Evolutionary conservation across 2,113 vertebrate genomes (phyloP), one percentile per base, ranked within the genome.

Genomic region (Oreocharis arfaki): DNA sequence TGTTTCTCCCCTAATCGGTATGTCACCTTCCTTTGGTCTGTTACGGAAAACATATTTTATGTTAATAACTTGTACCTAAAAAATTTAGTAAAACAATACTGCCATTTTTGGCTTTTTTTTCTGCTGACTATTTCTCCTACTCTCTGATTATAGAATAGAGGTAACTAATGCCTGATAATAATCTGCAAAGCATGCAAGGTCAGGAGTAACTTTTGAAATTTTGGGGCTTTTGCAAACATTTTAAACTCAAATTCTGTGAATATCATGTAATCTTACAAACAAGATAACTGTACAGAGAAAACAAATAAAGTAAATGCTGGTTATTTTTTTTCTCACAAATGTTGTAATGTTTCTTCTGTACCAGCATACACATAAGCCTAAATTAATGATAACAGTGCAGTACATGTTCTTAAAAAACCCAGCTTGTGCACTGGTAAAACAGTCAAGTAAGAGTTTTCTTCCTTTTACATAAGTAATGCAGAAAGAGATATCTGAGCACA

Each of bases 401-500:
- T 11, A 57, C 13, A 23, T 59, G 61, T 76, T 84, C 46, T 59
- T 68, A 3, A 83, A 64, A 93, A 77, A 7, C 0, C 2, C 7
- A 26, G 11, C 50, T 42, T 76, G 13, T 57, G 42, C 42, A 47
- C 16, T 61, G 20, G 27, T 46, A 57, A 65, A 93, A 46, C 11
- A 64, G 47, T 42, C 16, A 46, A 64, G 32, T 37, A 84, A 52
- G 14, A 46, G 8, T 68, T 76, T 89, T 69, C 14, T 60, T 87
- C n/a, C 47, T 83, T 96, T 91, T n/a, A 53, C 7, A 7, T 16
- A 74, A 83, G 30, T 33, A 73, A 61, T 47, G 44, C 30, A 67
- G 63, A 77, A 83, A 65, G 46, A 41, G 1, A 3, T 35, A n/a
- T 5, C 22, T 0, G 0, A 84, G 42, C 1, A 9, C 42, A 64